Evolutionary conservation across 2,797 vertebrate species (phyloP), one percentile per base, ranked within the genome.

Genomic region (Borostomias antarcticus): DNA sequence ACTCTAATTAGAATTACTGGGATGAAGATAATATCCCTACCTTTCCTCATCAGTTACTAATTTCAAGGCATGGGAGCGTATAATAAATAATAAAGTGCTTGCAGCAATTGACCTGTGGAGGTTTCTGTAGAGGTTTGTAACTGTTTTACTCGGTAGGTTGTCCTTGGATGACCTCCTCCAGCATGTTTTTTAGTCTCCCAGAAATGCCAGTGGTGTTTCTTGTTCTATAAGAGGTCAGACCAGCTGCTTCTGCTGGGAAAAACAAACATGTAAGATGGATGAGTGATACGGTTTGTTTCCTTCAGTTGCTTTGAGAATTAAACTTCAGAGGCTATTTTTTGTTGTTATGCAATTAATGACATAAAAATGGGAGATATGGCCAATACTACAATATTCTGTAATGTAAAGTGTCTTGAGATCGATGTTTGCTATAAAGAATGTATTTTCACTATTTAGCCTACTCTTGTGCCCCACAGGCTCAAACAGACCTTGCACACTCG

Each of bases 221-320:
- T 65, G 73, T 86, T 87, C 79, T 84, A 54, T 85, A 85, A 87
- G 32, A 17, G 32, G 5, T 58, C n/a, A 33, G 72, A 76, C 15
- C 26, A 58, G 61, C 70, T 77, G 63, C 65, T 75, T 69, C 72
- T 66, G 69, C 62, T 67, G 62, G 64, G 64, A 72, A 72, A 69
- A 82, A 72, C 73, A 82, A 79, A 76, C 4, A 81, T 77, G 72
- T 57, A 21, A 8, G 3, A 26, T 43, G 3, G 43, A 77, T 88
- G 83, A 83, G 78, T 88, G 78, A 86, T 81, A 32, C 8, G 21
- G 10, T 81, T 84, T 84, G 86, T 89, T 86, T 89, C 82, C 81
- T 62, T 82, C 75, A 8, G 73, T 68, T 82, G 77, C 71, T 72
- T 78, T 73, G 73, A 82, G 67, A 71, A 68, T 70, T 48, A 32